Evolutionary conservation across 2,888 invertebrate genomes (phyloP), one percentile per base, ranked within the genome.

Genomic region (Abscondita cerata): DNA sequence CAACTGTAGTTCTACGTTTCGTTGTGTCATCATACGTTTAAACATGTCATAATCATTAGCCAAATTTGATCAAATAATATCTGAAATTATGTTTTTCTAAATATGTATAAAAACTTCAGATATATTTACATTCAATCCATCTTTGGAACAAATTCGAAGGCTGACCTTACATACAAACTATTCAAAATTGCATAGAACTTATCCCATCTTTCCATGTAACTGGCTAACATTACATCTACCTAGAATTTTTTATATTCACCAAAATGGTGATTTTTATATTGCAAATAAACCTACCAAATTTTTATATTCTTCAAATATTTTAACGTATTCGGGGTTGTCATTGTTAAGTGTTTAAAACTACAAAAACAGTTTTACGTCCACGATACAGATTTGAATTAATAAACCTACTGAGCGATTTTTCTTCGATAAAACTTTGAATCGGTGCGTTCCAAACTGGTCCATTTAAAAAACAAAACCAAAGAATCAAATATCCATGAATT

Each of bases 121-220:
- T n/a, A 13, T 36, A 25, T 15, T 72, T 76, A 84, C 85, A 68
- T 84, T 86, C 84, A 73, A 86, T 86, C 50, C 83, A 81, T 33
- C n/a, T 85, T 75, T 0, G 83, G 81, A 64, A 83, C 78, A 67
- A 80, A 81, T 52, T 76, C 78, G 20, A 69, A n/a, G n/a, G 68
- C 19, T 71, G 69, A 13, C 79, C 77, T 73, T 79, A 81, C 61
- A 81, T 82, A 73, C 94, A 95, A 5, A 94, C 94, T 51, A 87
- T 83, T 78, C 94, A 93, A 75, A 95, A 94, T 76, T 96, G 93
- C 68, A 94, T 91, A 0, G 94, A 89, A 0, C 90, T 87, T 68
- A 96, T 94, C 47, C 92, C 91, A 76, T 95, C 96, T 96, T 71
- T 95, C 93, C 91, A 95, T 95, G 75, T 95, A 96, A 58, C 92